Base-by-base conservation (phyloP, 2,113 vertebrate genomes). In the Gavialis gangeticus region DNA sequence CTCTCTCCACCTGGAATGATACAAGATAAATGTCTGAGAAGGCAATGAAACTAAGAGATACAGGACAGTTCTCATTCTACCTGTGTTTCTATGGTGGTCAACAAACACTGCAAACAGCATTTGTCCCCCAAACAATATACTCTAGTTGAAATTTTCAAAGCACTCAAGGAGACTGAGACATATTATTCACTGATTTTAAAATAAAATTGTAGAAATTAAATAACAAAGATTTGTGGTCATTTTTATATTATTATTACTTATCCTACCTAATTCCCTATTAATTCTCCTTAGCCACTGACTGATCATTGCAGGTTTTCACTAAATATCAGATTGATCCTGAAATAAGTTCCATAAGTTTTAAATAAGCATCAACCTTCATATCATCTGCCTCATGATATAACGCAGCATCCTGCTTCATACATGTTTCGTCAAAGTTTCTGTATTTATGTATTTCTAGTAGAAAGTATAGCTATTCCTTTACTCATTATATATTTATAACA, bases 1-100 rank as follows among this genome's bases (percentile, higher is more conserved):
- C 99, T 77, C 99, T 96, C 91, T 99, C 99, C 96, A 99, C 99
- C 99, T 99, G 97, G 34, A 97, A 93, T 7, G 93, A 58, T 84
- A 89, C 83, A 66, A 83, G 73, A 85, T 89, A 78, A 92, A 19
- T 91, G 60, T 56, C 67, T 87, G 73, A 56, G 55, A 15, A 10
- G 46, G 25, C 24, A 96, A 75, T 0, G 67, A 88, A 17, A 90
- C 63, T 93, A 57, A 96, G 93, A 84, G 71, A 94, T 15, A 15
- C 2, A 5, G 27, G 7, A 25, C 69, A 46, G 12, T 25, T 56
- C 64, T 85, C 3, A 0, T 54, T 69, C 60, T 12, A 21, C 63
- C 28, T 1, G 0, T 16, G 16, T 16, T 85, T 57, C 30, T 57
- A 22, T 59, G 60, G 46, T 22, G 62, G 75, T 28, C 21, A 79